Base-by-base conservation (phyloP, 2,888 invertebrate genomes). In the Halictus quadricinctus region DNA sequence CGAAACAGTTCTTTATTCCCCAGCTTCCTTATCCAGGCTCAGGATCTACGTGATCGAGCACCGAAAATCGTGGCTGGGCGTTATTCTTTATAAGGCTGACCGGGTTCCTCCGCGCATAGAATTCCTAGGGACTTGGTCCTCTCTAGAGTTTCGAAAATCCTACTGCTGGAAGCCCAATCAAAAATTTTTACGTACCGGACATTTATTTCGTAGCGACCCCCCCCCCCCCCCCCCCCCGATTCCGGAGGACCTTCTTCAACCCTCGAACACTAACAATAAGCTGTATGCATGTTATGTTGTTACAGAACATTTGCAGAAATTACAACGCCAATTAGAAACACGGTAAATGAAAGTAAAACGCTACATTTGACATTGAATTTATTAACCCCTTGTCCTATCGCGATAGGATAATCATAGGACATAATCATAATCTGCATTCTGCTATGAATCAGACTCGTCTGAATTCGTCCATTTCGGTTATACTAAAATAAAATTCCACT, bases 71-170 rank as follows among this genome's bases (percentile, higher is more conserved):
- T 60, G 48, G 41, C 41, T 10, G n/a, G 43, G 15, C 25, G 50
- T 85, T 83, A 54, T 80, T 76, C 78, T 78, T 78, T 76, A 80
- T 18, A 76, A 15, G 50, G 36, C 73, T 73, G 48, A 43, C 74
- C 10, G 36, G 36, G 76, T 81, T 73, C 46, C 80, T 2, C 18
- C 25, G 64, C 18, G 48, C 46, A 15, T 64, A 60, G 25, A 72
- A 80, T 80, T 76, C 66, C 66, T 66, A 66, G 66, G 36, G 25
- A 60, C 25, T 29, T 54, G 54, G 21, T 54, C 10, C 54, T 54
- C 29, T 29, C 29, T 15, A 18, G 18, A 29, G 66, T 66, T 66
- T 36, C 18, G 12, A 36, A 18, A 66, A 66, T 66, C 54, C 54
- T 8, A 54, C 54, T 54, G 21, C 54, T 18, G 15, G 46, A 46